These are phyloP conservation scores for Ashinkailepas kermadecensis DNA, from an alignment of 2,888 invertebrate species.

Conservation along the genomic window DNA sequence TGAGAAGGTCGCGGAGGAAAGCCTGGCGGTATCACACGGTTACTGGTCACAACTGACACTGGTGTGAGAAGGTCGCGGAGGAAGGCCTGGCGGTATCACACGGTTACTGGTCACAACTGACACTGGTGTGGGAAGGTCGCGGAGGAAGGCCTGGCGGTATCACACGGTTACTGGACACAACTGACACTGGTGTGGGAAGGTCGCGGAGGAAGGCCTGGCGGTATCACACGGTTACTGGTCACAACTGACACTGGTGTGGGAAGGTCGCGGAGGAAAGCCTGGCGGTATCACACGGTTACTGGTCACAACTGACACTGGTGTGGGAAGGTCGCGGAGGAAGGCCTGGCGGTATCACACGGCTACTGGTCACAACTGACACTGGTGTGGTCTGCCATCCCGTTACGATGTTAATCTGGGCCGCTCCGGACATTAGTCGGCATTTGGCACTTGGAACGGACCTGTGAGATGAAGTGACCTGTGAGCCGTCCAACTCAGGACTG, in stretches of 20 bases:
- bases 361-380: not conserved
- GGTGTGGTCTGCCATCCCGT: too few relatives aligned
- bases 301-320: too few relatives aligned
- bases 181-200: too few relatives aligned
- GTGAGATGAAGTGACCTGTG: too few relatives aligned
- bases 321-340: constrained; percentile 76
- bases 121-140: constrained; percentile 76
- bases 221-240: constrained; percentile 26
- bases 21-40: constrained; percentile 53
- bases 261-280: constrained; percentile 82
- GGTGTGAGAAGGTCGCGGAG: constrained; percentile 74
- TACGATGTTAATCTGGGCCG: too few relatives aligned
- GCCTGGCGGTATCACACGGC: constrained; percentile 53
- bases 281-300: constrained; percentile 38
- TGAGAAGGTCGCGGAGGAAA: constrained; percentile 76
- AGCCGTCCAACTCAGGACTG: too few relatives aligned
- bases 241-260: too few relatives aligned
- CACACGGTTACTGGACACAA: not conserved
- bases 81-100: constrained; percentile 61
- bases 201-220: constrained; percentile 78
- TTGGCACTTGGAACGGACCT: too few relatives aligned
- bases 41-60: not conserved
- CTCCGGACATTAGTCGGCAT: too few relatives aligned
- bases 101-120: not conserved
- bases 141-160: constrained; percentile 66